Base-by-base conservation (phyloP, 2,797 vertebrate species). In the Molossus molossus region DNA sequence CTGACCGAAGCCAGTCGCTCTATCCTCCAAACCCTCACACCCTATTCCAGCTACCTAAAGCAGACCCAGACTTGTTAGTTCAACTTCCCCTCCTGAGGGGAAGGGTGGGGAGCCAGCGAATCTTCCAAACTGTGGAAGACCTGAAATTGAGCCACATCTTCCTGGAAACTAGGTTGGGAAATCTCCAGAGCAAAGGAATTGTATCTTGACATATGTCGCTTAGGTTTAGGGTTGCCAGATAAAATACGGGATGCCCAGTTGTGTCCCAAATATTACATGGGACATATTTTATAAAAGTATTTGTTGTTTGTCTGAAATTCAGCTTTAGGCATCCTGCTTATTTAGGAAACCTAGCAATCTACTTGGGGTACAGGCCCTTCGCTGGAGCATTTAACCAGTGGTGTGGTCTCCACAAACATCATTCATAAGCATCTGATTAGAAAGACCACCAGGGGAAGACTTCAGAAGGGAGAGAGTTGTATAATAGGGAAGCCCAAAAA, bases 251-350 rank as follows among this genome's bases (percentile, higher is more conserved):
- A 80, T 77, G 25, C 55, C 64, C 82, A 81, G 40, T 86, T 81
- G 37, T 33, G 70, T 62, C 72, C 77, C 65, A 87, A 84, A 60
- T 62, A 73, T 37, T 84, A 67, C 55, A 23, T 1, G n/a, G n/a
- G 45, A 50, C 27, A 50, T 84, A 45, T 29, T 94, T 45, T 89
- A 84, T 48, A 94, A 79, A 72, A 58, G 11, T 18, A 75, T 50
- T 72, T 82, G 27, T 53, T 76, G 48, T 91, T 90, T 76, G 87
- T 58, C 89, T 92, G 40, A 87, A 97, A 81, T 55, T 85, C 70
- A 82, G 29, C 7, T 87, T 75, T 40, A 86, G 88, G 18, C 10
- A 1, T 70, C 15, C n/a, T 75, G 58, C 21, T 79, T 45, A 70
- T 50, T 90, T 87, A 48, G 2, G 9, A 72, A 82, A 48, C 33